Evolutionary conservation across 2,888 invertebrate genomes (phyloP).

Genomic region (Congeria kusceri): DNA sequence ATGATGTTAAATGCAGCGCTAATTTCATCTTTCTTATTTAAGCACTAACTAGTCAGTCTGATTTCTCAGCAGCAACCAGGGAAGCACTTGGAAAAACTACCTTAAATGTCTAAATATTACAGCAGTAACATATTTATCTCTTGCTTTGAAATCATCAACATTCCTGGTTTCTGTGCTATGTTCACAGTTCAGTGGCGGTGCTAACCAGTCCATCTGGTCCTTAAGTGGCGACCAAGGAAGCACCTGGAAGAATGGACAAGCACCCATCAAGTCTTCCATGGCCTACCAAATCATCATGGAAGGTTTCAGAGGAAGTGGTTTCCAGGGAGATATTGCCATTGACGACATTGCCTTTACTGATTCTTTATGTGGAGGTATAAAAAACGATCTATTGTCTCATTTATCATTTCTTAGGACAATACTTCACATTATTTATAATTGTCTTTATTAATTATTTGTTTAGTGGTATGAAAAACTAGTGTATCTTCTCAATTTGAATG

Average conservation of each 20-base stretch:
- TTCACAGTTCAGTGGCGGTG: conserved; percentile 35
- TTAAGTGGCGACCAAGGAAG: conserved; percentile 76
- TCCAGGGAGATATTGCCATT: conserved; percentile 79
- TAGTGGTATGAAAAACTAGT: too few species aligned
- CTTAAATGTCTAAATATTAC: too few species aligned
- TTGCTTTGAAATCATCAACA: too few species aligned
- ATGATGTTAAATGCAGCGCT: background rate
- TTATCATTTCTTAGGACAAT: background rate
- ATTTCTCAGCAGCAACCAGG: conserved; percentile 73
- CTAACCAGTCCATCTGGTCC: conserved; percentile 74
- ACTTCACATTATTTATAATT: too few species aligned
- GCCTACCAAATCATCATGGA: conserved; percentile 76
- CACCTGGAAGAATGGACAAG: conserved; percentile 76
- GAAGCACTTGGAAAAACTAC: too few species aligned
- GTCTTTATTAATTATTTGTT: too few species aligned
- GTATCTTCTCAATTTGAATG: too few species aligned
- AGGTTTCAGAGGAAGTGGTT: conserved; percentile 75
- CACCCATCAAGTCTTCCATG: conserved; percentile 67
- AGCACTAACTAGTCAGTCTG: conserved; percentile 71
- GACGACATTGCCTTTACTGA: conserved; percentile 74
- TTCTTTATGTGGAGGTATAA: conserved; percentile 67
- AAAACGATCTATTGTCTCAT: background rate
- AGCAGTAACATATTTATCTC: too few species aligned
- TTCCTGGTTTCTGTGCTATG: too few species aligned
- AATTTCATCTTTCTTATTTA: conserved; percentile 20